Conservation (phyloP, 2,888 invertebrate species). For the Subacronicta megacephala region DNA sequence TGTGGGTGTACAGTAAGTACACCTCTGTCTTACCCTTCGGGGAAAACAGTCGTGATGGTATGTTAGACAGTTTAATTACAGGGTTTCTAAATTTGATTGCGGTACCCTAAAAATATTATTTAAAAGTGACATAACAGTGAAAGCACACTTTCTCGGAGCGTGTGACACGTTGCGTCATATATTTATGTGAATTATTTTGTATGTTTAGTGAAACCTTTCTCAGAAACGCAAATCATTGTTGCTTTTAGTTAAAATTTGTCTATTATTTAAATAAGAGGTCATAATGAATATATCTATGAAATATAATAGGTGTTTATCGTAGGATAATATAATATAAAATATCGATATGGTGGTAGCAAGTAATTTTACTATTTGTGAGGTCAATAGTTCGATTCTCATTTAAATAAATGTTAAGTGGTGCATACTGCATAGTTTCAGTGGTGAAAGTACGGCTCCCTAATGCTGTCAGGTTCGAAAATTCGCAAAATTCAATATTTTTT, state of each 20-base stretch:
- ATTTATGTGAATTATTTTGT: constrained; percentile 47
- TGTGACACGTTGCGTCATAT: constrained; percentile 48
- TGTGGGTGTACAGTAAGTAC: no score
- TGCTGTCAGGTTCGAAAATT: not conserved
- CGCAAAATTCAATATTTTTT: not conserved
- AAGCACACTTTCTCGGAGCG: constrained; percentile 42
- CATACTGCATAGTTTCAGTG: no score
- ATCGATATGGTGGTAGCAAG: no score
- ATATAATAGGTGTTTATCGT: not conserved
- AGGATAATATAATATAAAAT: not conserved
- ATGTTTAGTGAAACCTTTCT: constrained; percentile 49
- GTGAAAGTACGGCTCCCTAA: not conserved
- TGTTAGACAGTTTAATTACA: not conserved
- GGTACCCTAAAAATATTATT: constrained; percentile 42
- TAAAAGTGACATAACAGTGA: constrained; percentile 53
- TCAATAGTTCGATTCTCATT: no score
- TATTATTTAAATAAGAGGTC: constrained; percentile 23
- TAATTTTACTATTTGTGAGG: no score
- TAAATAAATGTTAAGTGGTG: no score
- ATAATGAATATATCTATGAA: constrained; percentile 8
- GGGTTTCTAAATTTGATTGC: not conserved
- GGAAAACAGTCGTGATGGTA: no score
- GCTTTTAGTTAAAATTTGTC: constrained; percentile 14
- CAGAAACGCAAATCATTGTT: constrained; percentile 49
- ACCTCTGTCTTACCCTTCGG: no score